Percentiles rank a stretch among this genome's conserved stretches.
Evolutionary conservation across 1,140 invertebrate species (phyloP).

Genomic region (Pinna nobilis): DNA sequence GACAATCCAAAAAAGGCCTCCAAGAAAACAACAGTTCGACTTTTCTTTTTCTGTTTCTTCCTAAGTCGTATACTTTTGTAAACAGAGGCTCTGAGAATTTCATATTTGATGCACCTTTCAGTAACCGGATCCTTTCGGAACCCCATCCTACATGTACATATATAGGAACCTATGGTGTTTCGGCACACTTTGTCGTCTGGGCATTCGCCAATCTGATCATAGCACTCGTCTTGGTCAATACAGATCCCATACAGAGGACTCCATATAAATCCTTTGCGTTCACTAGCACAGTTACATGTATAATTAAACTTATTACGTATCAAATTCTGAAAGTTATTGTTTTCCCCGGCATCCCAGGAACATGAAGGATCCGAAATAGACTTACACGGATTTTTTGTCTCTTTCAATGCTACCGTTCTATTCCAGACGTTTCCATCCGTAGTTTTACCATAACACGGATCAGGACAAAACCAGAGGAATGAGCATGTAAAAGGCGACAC

Average conservation of each 20-base stretch:
- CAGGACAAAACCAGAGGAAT: conserved; percentile 43
- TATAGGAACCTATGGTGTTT: conserved; percentile 24
- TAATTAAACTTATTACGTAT: conserved; percentile 35
- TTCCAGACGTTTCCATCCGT: conserved; percentile 15
- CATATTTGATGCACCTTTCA: not conserved
- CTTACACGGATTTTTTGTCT: conserved; percentile 28
- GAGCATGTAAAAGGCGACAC: conserved; percentile 30
- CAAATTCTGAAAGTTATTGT: conserved; percentile 35
- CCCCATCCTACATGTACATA: conserved; percentile 28
- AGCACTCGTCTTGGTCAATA: conserved; percentile 42
- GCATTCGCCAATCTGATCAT: conserved; percentile 20
- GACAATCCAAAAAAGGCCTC: no score
- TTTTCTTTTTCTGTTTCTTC: not conserved
- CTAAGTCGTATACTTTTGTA: not conserved
- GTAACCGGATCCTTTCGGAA: conserved; percentile 7
- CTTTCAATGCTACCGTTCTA: not conserved
- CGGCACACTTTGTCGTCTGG: conserved; percentile 27
- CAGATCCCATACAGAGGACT: conserved; percentile 30
- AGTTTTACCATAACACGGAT: conserved; percentile 39
- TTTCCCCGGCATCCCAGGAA: conserved; percentile 27
- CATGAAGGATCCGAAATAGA: conserved; percentile 10
- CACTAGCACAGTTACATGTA: conserved; percentile 32
- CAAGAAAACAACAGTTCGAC: no score
- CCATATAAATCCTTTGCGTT: conserved; percentile 24
- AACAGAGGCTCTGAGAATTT: conserved; percentile 1